Percentiles rank a stretch among this genome's conserved stretches.
phyloP scores from a whole-genome alignment of 2,888 invertebrate species.

The Microchrysa polita region DNA sequence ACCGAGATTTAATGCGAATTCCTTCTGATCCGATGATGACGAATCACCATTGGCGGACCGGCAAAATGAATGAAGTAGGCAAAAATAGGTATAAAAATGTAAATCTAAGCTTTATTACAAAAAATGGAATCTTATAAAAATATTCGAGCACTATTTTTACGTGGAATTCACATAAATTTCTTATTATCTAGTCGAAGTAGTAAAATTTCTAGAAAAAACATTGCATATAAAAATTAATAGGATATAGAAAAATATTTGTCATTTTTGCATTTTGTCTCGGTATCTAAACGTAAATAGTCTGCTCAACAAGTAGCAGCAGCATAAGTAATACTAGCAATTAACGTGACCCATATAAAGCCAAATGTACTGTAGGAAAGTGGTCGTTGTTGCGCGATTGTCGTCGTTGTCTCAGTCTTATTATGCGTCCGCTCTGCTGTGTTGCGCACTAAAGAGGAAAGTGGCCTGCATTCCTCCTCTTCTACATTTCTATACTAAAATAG shows the following conservation, averaged over 20 bases:
- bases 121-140: slow-evolving; percentile 18
- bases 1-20: too few relatives aligned
- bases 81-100: background rate
- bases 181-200: slow-evolving; percentile 27
- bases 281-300: background rate
- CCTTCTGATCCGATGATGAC: background rate
- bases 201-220: slow-evolving; percentile 33
- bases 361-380: slow-evolving; percentile 16
- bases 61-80: background rate
- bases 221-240: slow-evolving; percentile 15
- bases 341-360: slow-evolving; percentile 7
- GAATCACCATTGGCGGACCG: slow-evolving; percentile 20
- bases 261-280: background rate
- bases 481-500: background rate
- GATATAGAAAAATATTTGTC: slow-evolving; percentile 29
- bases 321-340: slow-evolving; percentile 27
- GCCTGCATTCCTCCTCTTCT: slow-evolving; percentile 11
- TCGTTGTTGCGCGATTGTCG: background rate
- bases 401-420: background rate
- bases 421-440: slow-evolving; percentile 3
- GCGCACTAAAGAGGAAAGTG: background rate
- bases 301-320: background rate
- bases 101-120: slow-evolving; percentile 21
- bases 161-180: slow-evolving; percentile 3
- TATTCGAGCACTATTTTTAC: slow-evolving; percentile 32